Base-by-base conservation (phyloP, 2,113 vertebrate species). In the Bagarius yarrelli region DNA sequence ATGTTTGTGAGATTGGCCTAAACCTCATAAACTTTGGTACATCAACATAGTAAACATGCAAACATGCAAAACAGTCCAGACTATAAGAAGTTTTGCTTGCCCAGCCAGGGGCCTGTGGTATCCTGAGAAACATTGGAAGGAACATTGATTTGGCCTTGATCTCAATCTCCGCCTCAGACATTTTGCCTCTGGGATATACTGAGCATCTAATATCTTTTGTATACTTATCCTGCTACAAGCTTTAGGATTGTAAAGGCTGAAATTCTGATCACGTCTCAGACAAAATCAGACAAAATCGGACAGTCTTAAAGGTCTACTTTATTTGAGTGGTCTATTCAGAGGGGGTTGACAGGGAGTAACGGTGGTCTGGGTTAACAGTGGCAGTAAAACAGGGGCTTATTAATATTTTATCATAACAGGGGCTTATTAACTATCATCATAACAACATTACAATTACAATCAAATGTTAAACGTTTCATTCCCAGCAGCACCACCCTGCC, bases 31-130 rank as follows among this genome's bases (percentile, higher is more conserved):
- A 57, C 57, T 71, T 30, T 30, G 61, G 60, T 76, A 61, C 64
- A 66, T 75, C 18, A 61, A 71, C 61, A 60, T 27, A 12, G 86
- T 59, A 86, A 85, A 86, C 88, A 90, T 87, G 81, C 82, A 83
- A 89, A 92, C 85, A 80, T 23, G 13, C 61, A 63, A 71, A 76
- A 55, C 52, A 53, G 11, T 44, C 64, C 75, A 76, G 12, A 21
- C 34, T 70, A 50, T 85, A 88, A 34, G 55, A 27, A 73, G 50
- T 55, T 30, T 13, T 84, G 71, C 79, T 87, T 79, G 81, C 55
- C 71, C 56, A 60, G 86, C 86, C 82, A 85, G 85, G 70, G n/a
- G n/a, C 44, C 1, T 55, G 50, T 32, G 52, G 50, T 25, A 34
- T 55, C 47, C 25, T 72, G 25, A 30, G 67, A 70, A 4, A 27